phyloP scores from a whole-genome alignment of 1,140 invertebrate species.

The Myzus persicae region DNA sequence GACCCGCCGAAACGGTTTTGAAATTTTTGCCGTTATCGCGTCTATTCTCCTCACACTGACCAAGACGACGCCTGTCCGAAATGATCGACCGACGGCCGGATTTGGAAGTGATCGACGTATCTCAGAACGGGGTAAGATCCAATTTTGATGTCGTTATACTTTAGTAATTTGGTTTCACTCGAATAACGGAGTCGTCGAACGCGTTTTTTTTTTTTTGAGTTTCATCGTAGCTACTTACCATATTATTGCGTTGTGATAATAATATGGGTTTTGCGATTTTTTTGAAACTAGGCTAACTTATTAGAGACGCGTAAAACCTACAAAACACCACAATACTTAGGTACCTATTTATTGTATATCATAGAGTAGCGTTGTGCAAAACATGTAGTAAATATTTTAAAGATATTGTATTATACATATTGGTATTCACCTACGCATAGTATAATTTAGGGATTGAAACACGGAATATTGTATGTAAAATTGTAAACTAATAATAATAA shows the following conservation, averaged over 20 bases:
- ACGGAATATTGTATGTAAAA: neutral
- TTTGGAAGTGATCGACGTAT: constrained; percentile 52
- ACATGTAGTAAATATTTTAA: neutral
- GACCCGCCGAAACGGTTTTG: neutral
- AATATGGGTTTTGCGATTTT: neutral
- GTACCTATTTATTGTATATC: too few relatives aligned
- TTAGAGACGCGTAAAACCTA: neutral
- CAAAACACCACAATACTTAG: too few relatives aligned
- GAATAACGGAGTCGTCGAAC: too few relatives aligned
- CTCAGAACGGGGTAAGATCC: constrained; percentile 46
- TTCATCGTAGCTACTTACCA: neutral
- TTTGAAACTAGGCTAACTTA: neutral
- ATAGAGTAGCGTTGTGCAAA: neutral
- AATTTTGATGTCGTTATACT: neutral
- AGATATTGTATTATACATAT: too few relatives aligned
- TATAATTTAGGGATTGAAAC: neutral
- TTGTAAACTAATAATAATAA: too few relatives aligned
- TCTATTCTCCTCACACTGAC: neutral
- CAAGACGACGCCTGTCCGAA: neutral
- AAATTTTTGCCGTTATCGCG: neutral
- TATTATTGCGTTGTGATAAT: neutral
- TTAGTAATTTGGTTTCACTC: neutral
- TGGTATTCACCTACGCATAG: neutral
- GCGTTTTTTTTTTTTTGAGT: neutral
- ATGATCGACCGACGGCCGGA: constrained; percentile 49